Percentiles rank a stretch among this genome's conserved stretches.
phyloP scores from a whole-genome alignment of 2,797 vertebrate genomes.

The Parambassis ranga region DNA sequence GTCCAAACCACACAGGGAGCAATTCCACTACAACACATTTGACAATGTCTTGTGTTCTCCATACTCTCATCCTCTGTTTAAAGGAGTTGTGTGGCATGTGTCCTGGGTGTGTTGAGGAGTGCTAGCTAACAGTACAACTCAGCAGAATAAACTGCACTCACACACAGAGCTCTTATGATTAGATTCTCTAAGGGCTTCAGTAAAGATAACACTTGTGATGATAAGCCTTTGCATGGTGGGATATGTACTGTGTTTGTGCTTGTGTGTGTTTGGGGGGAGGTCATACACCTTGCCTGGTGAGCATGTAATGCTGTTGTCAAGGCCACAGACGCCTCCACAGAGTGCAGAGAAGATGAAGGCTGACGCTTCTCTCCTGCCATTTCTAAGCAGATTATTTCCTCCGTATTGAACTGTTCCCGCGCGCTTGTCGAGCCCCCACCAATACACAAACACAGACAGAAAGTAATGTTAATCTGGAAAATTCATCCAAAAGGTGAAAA shows the following conservation, averaged over 20 bases:
- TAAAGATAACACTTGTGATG: constrained; percentile 63
- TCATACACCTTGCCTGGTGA: constrained; percentile 44
- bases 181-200: constrained; percentile 56
- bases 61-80: constrained; percentile 20
- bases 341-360: constrained; percentile 55
- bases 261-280: constrained; percentile 15
- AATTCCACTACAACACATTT: constrained; percentile 36
- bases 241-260: constrained; percentile 19
- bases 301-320: constrained; percentile 73
- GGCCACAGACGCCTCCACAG: constrained; percentile 64
- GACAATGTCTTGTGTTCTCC: constrained; percentile 23
- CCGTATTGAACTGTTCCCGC: constrained; percentile 31
- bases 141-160: constrained; percentile 54
- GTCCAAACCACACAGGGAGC: constrained; percentile 7
- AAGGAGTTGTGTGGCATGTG: constrained; percentile 30
- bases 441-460: constrained; percentile 12
- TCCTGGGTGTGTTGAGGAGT: constrained; percentile 28
- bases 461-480: constrained; percentile 55
- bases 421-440: constrained; percentile 17
- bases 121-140: constrained; percentile 43
- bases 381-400: constrained; percentile 72
- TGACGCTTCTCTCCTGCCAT: constrained; percentile 31
- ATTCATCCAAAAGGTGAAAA: constrained; percentile 68
- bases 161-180: constrained; percentile 56
- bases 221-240: constrained; percentile 56